Conservation (phyloP, 2,888 invertebrate genomes). For the Chrysolina americana region DNA sequence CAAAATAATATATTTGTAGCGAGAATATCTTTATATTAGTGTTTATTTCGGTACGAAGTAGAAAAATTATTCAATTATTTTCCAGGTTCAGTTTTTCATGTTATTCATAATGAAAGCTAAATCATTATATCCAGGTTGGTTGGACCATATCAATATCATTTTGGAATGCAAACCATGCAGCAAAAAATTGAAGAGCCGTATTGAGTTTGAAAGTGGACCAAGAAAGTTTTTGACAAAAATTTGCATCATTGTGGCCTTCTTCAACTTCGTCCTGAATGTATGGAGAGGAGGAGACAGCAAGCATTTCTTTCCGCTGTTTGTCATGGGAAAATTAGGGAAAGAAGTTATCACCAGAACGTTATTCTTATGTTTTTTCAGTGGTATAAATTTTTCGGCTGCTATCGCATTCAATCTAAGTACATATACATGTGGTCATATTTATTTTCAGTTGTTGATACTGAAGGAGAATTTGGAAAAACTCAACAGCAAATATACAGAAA, state of each 20-base stretch:
- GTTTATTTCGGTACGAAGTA: too few relatives aligned
- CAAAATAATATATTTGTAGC: too few relatives aligned
- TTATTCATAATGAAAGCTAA: too few relatives aligned
- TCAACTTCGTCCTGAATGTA: neutral
- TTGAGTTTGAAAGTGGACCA: neutral
- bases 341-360: neutral
- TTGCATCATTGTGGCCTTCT: neutral
- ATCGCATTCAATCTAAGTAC: neutral
- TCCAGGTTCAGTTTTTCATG: too few relatives aligned
- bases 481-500: neutral
- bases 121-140: too few relatives aligned
- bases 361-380: neutral
- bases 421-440: neutral
- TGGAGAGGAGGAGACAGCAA: neutral
- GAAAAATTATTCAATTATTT: too few relatives aligned
- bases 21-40: too few relatives aligned
- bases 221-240: neutral
- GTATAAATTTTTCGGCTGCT: neutral
- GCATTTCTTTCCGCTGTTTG: neutral
- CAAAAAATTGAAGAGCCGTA: neutral
- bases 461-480: neutral
- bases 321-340: neutral
- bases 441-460: conserved; percentile 4
- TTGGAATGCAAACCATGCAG: neutral
- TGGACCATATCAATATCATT: too few relatives aligned